These are phyloP conservation scores for Scaptodrosophila latifasciaeformis DNA, from an alignment of 2,888 invertebrate genomes.

Conservation along the genomic window DNA sequence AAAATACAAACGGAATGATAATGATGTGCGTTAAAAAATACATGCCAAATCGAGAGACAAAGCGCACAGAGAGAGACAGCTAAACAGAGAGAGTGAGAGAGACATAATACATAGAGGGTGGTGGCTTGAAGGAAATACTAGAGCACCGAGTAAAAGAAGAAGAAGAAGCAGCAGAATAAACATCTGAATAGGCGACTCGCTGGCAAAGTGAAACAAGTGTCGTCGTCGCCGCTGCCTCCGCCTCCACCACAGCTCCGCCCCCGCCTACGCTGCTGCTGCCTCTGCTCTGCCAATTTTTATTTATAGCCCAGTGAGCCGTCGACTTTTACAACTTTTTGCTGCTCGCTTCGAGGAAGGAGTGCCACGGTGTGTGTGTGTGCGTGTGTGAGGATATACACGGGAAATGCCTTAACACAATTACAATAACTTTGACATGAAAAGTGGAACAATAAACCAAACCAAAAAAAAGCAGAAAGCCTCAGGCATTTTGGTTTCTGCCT, in stretches of 20 bases:
- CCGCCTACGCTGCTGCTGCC: too few relatives aligned
- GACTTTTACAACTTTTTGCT: constrained; percentile 1
- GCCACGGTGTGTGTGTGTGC: constrained; percentile 16
- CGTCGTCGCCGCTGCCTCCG: too few relatives aligned
- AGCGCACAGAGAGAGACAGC: constrained; percentile 17
- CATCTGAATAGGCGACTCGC: constrained; percentile 4
- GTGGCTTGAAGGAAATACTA: background rate
- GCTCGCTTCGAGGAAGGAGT: constrained; percentile 4
- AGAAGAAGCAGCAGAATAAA: background rate
- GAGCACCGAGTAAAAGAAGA: constrained; percentile 1
- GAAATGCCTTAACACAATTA: constrained; percentile 70
- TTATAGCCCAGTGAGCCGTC: constrained; percentile 42
- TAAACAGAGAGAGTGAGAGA: constrained; percentile 4
- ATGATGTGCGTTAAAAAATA: constrained; percentile 68
- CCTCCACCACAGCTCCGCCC: constrained; percentile 1
- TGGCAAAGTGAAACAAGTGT: constrained; percentile 63
- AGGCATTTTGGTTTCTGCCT: too few relatives aligned
- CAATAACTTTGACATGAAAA: constrained; percentile 70
- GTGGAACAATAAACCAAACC: constrained; percentile 66
- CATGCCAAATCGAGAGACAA: constrained; percentile 8
- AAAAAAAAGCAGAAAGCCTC: constrained; percentile 33
- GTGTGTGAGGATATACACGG: constrained; percentile 54
- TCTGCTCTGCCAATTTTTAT: constrained; percentile 34
- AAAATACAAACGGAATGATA: constrained; percentile 71
- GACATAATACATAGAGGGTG: background rate